A percentile compares a stretch with the other conserved stretches of the same genome.
Conservation (phyloP, 2,888 invertebrate species). For the Neocrepidodera transversa region DNA sequence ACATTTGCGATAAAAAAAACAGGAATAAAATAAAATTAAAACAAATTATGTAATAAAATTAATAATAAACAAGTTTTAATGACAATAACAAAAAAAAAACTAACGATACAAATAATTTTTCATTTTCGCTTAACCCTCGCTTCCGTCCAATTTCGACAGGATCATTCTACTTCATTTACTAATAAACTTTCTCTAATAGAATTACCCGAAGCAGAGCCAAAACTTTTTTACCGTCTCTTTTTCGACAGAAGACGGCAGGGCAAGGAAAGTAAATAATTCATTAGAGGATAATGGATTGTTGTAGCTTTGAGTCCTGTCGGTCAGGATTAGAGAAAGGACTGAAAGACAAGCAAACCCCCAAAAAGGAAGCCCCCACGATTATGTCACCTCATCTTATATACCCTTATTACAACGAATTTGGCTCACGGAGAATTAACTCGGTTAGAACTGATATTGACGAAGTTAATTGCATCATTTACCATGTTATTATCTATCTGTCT, state of each 20-base stretch:
- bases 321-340: slow-evolving; percentile 47
- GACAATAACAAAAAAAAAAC: too few species aligned
- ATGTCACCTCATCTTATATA: slow-evolving; percentile 41
- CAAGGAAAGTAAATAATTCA: slow-evolving; percentile 41
- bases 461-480: slow-evolving; percentile 29
- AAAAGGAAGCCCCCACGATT: slow-evolving; percentile 43
- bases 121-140: slow-evolving; percentile 2
- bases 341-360: slow-evolving; percentile 49
- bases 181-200: slow-evolving; percentile 26
- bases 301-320: slow-evolving; percentile 44
- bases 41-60: too few species aligned
- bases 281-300: slow-evolving; percentile 49
- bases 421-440: slow-evolving; percentile 26
- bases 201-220: slow-evolving; percentile 24
- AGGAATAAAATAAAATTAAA: too few species aligned
- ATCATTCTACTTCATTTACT: slow-evolving; percentile 28
- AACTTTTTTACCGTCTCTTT: slow-evolving; percentile 23
- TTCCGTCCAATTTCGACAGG: slow-evolving; percentile 18
- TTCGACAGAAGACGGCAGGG: slow-evolving; percentile 9
- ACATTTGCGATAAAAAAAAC: too few species aligned
- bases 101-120: too few species aligned
- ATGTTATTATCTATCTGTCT: slow-evolving; percentile 30
- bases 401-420: slow-evolving; percentile 24
- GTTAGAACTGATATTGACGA: slow-evolving; percentile 28
- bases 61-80: too few species aligned